Conservation (phyloP, 2,888 invertebrate genomes). For the Unio delphinus region DNA sequence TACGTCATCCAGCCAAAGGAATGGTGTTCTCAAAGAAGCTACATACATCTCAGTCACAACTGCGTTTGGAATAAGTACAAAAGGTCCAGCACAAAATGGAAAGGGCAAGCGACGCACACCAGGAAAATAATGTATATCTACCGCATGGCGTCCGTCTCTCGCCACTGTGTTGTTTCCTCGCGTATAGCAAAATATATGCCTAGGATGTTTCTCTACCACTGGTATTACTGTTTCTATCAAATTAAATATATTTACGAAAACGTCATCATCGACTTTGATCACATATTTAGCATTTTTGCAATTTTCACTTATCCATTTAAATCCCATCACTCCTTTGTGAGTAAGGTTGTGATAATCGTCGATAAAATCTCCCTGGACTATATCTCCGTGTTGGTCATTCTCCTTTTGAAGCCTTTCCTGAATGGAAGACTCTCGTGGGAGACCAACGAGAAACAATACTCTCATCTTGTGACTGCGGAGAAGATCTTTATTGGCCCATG, state of each 20-base stretch:
- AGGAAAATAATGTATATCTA: slow-evolving; percentile 2
- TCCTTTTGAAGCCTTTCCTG: slow-evolving; percentile 42
- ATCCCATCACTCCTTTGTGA: slow-evolving; percentile 46
- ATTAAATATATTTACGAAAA: slow-evolving; percentile 47
- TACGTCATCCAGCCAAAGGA: slow-evolving; percentile 7
- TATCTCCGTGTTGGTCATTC: slow-evolving; percentile 37
- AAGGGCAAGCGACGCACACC: not conserved
- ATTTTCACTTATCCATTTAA: slow-evolving; percentile 44
- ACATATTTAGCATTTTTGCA: slow-evolving; percentile 41
- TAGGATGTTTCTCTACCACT: not conserved
- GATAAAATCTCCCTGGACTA: slow-evolving; percentile 50
- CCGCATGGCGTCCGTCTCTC: not conserved
- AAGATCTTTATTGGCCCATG: slow-evolving; percentile 39
- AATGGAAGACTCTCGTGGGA: slow-evolving; percentile 14
- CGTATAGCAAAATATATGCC: not conserved
- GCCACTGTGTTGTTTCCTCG: not conserved
- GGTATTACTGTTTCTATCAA: slow-evolving; percentile 31
- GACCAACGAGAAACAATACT: slow-evolving; percentile 47
- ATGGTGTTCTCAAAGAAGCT: slow-evolving; percentile 1
- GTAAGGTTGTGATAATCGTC: slow-evolving; percentile 52
- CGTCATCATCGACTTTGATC: slow-evolving; percentile 53
- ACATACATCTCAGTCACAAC: not conserved
- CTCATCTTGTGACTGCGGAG: slow-evolving; percentile 20
- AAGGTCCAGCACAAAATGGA: slow-evolving; percentile 1
- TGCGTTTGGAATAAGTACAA: not conserved